These are phyloP conservation scores for Malurus elegans DNA, from an alignment of 2,113 vertebrate species.

Conservation along the genomic window DNA sequence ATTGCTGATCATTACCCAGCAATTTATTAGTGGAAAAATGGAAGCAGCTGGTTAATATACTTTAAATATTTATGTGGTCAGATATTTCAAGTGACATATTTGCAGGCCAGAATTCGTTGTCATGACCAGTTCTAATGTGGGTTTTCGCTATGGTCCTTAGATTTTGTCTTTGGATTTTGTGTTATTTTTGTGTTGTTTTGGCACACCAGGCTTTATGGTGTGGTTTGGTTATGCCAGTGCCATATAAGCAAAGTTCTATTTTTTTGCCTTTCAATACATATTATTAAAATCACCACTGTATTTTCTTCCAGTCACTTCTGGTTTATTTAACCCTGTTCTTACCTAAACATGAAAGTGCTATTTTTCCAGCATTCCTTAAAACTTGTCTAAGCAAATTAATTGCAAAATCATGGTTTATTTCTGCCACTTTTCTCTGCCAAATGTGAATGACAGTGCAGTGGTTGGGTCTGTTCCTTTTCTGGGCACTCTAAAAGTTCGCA, in stretches of 20 bases:
- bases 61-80: background rate
- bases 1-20: background rate
- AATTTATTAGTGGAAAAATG: background rate
- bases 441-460: accelerated
- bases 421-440: background rate
- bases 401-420: background rate
- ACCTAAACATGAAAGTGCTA: background rate
- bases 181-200: background rate
- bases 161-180: background rate
- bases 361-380: background rate
- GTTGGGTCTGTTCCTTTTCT: background rate
- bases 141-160: background rate
- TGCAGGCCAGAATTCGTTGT: background rate
- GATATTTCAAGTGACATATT: background rate
- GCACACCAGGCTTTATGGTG: background rate
- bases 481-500: accelerated
- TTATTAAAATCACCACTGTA: background rate
- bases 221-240: background rate
- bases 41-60: background rate
- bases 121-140: background rate
- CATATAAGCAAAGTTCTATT: background rate
- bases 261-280: background rate
- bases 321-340: background rate
- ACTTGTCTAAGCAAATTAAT: background rate
- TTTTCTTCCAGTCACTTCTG: background rate